Evolutionary conservation across 2,888 invertebrate species (phyloP).

Genomic region (Scaeva pyrastri): DNA sequence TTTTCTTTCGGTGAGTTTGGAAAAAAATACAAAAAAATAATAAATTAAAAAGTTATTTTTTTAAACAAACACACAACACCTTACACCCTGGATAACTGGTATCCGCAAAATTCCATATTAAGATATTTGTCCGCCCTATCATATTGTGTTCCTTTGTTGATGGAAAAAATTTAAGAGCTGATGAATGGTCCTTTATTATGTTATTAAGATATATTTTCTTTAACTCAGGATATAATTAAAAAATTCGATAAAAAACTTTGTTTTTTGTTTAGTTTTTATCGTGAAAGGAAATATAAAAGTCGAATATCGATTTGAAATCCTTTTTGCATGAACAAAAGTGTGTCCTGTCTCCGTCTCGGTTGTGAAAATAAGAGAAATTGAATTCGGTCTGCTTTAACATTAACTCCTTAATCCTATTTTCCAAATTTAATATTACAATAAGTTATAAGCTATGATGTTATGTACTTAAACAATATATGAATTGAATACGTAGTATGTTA

Average conservation of each 20-base stretch:
- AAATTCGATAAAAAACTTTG: neutral
- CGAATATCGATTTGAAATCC: constrained; percentile 59
- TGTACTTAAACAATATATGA: too few relatives aligned
- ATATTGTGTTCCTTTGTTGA: neutral
- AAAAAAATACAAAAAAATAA: constrained; percentile 24
- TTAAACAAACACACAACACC: neutral
- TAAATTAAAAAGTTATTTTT: neutral
- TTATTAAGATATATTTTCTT: neutral
- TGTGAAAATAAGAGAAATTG: neutral
- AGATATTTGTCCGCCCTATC: neutral
- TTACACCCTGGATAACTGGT: too few relatives aligned
- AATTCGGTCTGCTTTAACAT: neutral
- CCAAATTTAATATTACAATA: too few relatives aligned
- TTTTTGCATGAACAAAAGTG: neutral
- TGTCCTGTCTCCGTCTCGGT: neutral
- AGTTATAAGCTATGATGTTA: too few relatives aligned
- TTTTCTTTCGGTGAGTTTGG: constrained; percentile 61
- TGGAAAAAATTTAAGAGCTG: neutral
- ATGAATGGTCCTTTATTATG: neutral
- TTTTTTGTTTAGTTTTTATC: neutral
- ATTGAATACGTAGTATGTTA: too few relatives aligned
- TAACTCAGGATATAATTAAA: neutral
- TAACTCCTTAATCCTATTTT: neutral
- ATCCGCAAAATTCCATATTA: neutral
- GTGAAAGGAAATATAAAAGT: neutral